Conservation (phyloP, 2,113 vertebrate genomes). For the Bos indicus region DNA sequence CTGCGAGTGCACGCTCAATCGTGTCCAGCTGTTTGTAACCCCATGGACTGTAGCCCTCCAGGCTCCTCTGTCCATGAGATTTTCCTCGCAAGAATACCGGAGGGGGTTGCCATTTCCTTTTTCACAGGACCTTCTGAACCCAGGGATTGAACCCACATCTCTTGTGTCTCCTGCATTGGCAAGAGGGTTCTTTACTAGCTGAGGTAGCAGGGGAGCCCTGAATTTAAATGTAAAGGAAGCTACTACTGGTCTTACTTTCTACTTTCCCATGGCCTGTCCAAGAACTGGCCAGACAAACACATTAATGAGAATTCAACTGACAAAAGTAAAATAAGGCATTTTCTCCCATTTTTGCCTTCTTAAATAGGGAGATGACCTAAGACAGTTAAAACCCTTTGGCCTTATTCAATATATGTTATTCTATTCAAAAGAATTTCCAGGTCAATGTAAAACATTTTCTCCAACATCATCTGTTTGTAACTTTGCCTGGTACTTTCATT, state of each 20-base stretch:
- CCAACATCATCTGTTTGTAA: not conserved
- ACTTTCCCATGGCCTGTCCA: not conserved
- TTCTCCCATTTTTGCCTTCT: not conserved
- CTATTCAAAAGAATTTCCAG: not conserved
- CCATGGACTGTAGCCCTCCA: not conserved
- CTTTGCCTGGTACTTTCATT: not conserved
- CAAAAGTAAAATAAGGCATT: not conserved
- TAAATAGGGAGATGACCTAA: not conserved
- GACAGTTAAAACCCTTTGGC: not conserved
- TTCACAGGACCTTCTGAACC: not conserved
- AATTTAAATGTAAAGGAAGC: not conserved
- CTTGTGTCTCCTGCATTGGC: not conserved
- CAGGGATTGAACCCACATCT: not conserved
- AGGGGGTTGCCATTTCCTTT: not conserved
- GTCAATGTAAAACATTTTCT: not conserved
- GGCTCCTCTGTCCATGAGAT: not conserved
- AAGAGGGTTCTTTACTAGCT: not conserved
- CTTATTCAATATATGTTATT: not conserved
- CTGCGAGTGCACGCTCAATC: not conserved
- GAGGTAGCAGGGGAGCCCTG: not conserved
- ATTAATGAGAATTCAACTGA: not conserved
- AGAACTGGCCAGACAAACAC: not conserved
- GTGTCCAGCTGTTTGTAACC: not conserved
- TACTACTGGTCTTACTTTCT: not conserved
- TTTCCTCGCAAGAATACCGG: not conserved